Evolutionary conservation across 2,888 invertebrate genomes (phyloP), one percentile per base, ranked within the genome.

Genomic region (Drosophila pegasa): DNA sequence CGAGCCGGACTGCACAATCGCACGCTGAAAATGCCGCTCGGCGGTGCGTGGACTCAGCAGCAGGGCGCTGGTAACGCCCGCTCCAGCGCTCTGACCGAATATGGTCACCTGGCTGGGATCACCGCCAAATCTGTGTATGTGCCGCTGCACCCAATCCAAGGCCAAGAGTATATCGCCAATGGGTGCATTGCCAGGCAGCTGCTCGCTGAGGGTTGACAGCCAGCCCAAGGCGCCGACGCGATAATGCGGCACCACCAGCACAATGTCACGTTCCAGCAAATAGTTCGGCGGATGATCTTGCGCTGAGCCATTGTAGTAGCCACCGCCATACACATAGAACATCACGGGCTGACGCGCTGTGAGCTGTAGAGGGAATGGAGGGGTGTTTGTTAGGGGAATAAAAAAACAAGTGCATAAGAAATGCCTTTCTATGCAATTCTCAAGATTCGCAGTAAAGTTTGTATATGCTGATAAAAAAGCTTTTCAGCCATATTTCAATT

Each of bases 11-110:
- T 94, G 93, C 8, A 93, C 84, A 68, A 94, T 94, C 0, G 91
- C 93, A 41, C 92, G 90, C 51, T 93, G 92, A 75, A 94, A 94
- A 51, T 93, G 82, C 22, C 66, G 69, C 7, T 54, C 22, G 0
- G 71, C 61, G 10, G 92, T 91, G 29, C 89, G 76, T 12, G 93
- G 93, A 80, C 93, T 93, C 14, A 93, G 67, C 38, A 93, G 61
- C 56, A 94, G 82, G 2, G 92, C 87, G 7, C 93, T 92, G 0
- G 93, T 92, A 1, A 94, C 92, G 4, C 90, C 92, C 0, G 92
- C 92, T 8, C 94, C 94, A 1, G 94, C 93, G 68, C 94, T 94
- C 78, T 94, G 93, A 1, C 94, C 93, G 65, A 93, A 92, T 38
- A 94, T 89, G 1, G 94, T 94, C 1, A 94, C 92, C 40, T 87